Evolutionary conservation across 2,113 vertebrate genomes (phyloP), one percentile per base, ranked within the genome.

Genomic region (Hippocampus guttulatus): DNA sequence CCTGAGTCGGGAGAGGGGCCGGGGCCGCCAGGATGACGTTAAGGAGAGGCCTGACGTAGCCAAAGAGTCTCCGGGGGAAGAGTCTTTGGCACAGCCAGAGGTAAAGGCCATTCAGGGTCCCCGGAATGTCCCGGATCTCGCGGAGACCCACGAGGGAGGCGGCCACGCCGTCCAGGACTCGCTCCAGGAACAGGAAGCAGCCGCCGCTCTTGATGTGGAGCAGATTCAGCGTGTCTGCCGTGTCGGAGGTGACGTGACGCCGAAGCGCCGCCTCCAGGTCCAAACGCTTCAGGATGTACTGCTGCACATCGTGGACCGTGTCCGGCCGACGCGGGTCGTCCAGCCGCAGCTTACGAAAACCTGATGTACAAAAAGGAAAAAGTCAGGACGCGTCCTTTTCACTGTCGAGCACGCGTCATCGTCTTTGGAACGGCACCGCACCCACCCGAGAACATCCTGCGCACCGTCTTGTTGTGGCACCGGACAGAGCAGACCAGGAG

Each of bases 201-300:
- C 94, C 92, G 0, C 91, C 88, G 38, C 94, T 94, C 81, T 95
- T 94, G 52, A 95, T 93, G 88, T 94, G 93, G 69, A 94, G 89
- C 72, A 94, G 88, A 81, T 93, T 92, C 45, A 94, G 81, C 93
- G 93, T 93, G 76, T 93, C 92, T 0, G 92, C 93, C 0, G 92
- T 93, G 75, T 94, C 92, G 0, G 86, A 92, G 15, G 91, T 93
- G 75, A 94, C 88, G 80, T 93, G 93, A 8, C 89, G 89, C 0
- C 93, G 92, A 38, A 95, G 88, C 0, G 84, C 64, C 0, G 78
- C 87, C 30, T 94, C 93, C 54, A 83, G 77, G 62, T 94, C 93
- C 64, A 95, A 87, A 0, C 93, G 89, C 12, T 85, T 88, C 38
- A 95, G 90, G 77, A 94, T 94, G 88, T 95, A 94, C 75, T 92